phyloP scores from a whole-genome alignment of 2,888 invertebrate species.

The Rhabditophanes sp. region DNA sequence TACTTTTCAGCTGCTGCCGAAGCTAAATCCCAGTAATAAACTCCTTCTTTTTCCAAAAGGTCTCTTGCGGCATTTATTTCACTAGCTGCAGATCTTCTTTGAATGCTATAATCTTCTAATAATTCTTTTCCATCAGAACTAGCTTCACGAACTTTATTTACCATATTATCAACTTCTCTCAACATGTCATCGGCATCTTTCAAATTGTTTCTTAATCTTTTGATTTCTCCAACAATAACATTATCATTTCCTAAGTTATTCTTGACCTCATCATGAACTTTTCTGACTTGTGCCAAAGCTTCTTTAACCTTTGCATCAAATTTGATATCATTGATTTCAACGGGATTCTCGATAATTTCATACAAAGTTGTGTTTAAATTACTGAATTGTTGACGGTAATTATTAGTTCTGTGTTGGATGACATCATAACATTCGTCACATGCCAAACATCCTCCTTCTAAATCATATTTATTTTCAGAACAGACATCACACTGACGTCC shows the following conservation, averaged over 20 bases:
- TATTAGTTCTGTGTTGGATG: conserved; percentile 67
- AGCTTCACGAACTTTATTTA: conserved; percentile 14
- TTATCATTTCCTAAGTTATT: conserved; percentile 52
- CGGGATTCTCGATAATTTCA: conserved; percentile 80
- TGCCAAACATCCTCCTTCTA: conserved; percentile 48
- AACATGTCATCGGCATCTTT: conserved; percentile 55
- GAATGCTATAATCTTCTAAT: conserved; percentile 10
- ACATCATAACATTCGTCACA: conserved; percentile 89
- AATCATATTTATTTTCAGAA: conserved; percentile 84
- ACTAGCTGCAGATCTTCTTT: not conserved
- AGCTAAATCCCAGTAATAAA: conserved; percentile 55
- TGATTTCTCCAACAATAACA: conserved; percentile 59
- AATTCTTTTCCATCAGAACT: conserved; percentile 19
- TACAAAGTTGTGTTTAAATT: conserved; percentile 62
- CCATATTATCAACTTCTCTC: conserved; percentile 49
- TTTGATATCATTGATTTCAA: conserved; percentile 65
- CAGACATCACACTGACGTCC: conserved; percentile 83
- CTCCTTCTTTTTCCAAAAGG: not conserved
- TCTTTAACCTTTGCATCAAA: conserved; percentile 70
- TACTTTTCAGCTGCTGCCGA: conserved; percentile 48
- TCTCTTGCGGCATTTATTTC: not conserved
- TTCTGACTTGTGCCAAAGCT: conserved; percentile 60
- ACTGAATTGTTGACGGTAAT: conserved; percentile 59
- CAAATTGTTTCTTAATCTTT: conserved; percentile 52
- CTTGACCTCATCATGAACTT: conserved; percentile 15